phyloP scores from a whole-genome alignment of 2,113 vertebrate species.

The Acinonyx jubatus region DNA sequence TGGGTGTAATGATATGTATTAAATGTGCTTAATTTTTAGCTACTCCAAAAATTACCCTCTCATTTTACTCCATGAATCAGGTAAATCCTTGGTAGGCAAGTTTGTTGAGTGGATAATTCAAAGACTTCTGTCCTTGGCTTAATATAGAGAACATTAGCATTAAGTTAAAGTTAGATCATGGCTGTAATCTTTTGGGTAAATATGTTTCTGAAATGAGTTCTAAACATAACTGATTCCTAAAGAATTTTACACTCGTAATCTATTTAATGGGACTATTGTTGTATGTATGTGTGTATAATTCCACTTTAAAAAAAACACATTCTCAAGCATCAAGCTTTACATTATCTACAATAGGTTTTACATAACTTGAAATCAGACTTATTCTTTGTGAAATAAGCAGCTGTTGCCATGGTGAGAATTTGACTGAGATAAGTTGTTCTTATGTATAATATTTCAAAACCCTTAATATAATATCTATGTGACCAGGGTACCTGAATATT shows the following conservation, averaged over 20 bases:
- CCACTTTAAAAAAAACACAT: not conserved
- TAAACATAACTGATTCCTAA: not conserved
- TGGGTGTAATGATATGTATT: not conserved
- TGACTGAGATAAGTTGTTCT: slow-evolving; percentile 42
- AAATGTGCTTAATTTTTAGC: not conserved
- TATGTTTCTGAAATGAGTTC: slow-evolving; percentile 18
- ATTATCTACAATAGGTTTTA: not conserved
- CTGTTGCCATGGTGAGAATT: slow-evolving; percentile 56
- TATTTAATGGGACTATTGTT: slow-evolving; percentile 8
- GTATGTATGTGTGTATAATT: not conserved
- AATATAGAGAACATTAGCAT: not conserved
- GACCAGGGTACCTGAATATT: not conserved
- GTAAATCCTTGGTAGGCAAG: not conserved
- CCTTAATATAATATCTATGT: not conserved
- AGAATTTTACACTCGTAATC: not conserved
- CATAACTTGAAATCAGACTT: not conserved
- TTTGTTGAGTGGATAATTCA: not conserved
- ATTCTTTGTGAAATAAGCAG: slow-evolving; percentile 43
- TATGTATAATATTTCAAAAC: slow-evolving; percentile 43
- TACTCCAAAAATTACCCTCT: not conserved
- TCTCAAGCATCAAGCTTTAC: not conserved
- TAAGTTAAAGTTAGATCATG: not conserved
- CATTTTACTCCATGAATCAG: not conserved
- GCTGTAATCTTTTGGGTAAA: not conserved
- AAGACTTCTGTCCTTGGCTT: not conserved